A percentile compares a stretch with the other conserved stretches of the same genome.
Conservation (phyloP, 2,113 vertebrate genomes). For the Pygoscelis antarcticus region DNA sequence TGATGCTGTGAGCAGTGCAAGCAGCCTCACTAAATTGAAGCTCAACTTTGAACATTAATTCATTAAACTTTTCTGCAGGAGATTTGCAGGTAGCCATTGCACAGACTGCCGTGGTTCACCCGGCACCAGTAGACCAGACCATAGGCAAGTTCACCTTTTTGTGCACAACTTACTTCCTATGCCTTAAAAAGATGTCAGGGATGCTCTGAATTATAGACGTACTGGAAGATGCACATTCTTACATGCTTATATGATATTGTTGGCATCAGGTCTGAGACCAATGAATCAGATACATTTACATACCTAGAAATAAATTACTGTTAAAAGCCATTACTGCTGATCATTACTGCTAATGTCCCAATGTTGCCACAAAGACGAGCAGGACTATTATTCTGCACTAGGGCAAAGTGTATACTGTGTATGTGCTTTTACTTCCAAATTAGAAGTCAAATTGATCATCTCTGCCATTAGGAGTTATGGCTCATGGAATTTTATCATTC, state of each 20-base stretch:
- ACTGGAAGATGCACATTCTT: neutral
- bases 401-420: neutral
- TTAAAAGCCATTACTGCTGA: slow-evolving; percentile 22
- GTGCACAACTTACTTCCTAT: neutral
- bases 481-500: slow-evolving; percentile 51
- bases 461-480: slow-evolving; percentile 53
- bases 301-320: slow-evolving; percentile 21
- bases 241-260: neutral
- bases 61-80: neutral
- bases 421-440: neutral
- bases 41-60: neutral
- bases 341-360: slow-evolving; percentile 3
- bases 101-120: neutral
- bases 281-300: slow-evolving; percentile 4
- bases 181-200: neutral
- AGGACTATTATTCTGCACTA: neutral
- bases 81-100: neutral
- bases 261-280: neutral
- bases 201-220: neutral
- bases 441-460: slow-evolving; percentile 51
- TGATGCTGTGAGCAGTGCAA: neutral
- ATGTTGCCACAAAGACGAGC: neutral
- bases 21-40: neutral
- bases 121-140: accelerated
- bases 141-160: neutral